phyloP scores from a whole-genome alignment of 2,888 invertebrate genomes.

The Choreutis nemorana region DNA sequence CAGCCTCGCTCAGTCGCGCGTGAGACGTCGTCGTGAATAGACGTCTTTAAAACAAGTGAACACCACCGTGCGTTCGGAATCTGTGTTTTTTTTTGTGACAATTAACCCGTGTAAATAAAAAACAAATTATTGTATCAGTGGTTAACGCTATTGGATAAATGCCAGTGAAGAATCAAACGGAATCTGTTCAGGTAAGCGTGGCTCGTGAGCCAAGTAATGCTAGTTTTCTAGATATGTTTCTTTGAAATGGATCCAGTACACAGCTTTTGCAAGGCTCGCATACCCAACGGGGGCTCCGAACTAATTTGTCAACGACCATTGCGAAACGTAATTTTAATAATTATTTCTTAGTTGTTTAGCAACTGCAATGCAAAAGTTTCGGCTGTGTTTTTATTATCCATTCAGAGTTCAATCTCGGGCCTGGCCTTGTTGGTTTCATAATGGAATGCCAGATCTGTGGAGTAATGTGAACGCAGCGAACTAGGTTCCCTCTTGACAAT shows the following conservation, averaged over 20 bases:
- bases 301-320: constrained; percentile 43
- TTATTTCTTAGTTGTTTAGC: constrained; percentile 11
- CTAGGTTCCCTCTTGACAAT: background rate
- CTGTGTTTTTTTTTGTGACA: constrained; percentile 43
- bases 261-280: constrained; percentile 47
- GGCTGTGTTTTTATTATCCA: constrained; percentile 2
- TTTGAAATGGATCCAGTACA: constrained; percentile 25
- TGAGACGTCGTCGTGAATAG: constrained; percentile 29
- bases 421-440: constrained; percentile 19
- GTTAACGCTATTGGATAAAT: constrained; percentile 24
- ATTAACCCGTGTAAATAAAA: constrained; percentile 25
- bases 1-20: constrained; percentile 34
- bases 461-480: constrained; percentile 18
- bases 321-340: constrained; percentile 23
- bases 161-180: constrained; percentile 17
- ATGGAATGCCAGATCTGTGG: constrained; percentile 16
- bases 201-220: constrained; percentile 28
- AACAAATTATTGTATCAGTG: constrained; percentile 5
- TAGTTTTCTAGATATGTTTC: constrained; percentile 26
- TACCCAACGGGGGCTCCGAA: constrained; percentile 25
- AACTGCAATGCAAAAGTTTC: constrained; percentile 18
- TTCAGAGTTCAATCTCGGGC: constrained; percentile 13
- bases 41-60: too few species aligned
- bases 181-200: constrained; percentile 41
- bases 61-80: constrained; percentile 38